These are phyloP conservation scores for Cololabis saira DNA, from an alignment of 2,113 vertebrate genomes.

Conservation along the genomic window DNA sequence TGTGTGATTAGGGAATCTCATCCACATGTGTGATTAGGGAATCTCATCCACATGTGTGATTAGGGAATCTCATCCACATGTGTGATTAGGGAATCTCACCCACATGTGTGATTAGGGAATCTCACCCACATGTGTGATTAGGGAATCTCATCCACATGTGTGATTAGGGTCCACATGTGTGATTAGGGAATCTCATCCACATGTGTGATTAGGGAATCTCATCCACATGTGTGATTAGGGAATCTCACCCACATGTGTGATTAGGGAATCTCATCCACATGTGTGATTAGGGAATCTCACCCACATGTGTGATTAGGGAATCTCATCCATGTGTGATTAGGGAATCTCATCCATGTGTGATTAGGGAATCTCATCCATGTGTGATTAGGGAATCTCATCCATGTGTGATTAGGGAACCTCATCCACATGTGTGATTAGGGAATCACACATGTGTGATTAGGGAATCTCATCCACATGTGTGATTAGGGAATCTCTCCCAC, in stretches of 20 bases:
- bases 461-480: neutral
- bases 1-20: neutral
- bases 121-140: neutral
- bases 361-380: neutral
- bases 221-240: no score
- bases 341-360: neutral
- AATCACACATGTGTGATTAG: no score
- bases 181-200: neutral
- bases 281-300: neutral
- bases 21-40: no score
- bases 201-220: no score
- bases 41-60: neutral
- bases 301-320: no score
- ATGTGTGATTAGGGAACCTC: no score
- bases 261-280: neutral
- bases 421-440: no score
- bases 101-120: no score
- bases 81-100: neutral
- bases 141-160: neutral
- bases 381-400: neutral
- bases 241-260: neutral
- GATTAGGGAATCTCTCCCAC: neutral
- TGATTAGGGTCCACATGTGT: no score
- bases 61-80: neutral
- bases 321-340: neutral